Percentiles rank a stretch among this genome's conserved stretches.
Conservation (phyloP, 2,888 invertebrate species). For the Philonicus albiceps region DNA sequence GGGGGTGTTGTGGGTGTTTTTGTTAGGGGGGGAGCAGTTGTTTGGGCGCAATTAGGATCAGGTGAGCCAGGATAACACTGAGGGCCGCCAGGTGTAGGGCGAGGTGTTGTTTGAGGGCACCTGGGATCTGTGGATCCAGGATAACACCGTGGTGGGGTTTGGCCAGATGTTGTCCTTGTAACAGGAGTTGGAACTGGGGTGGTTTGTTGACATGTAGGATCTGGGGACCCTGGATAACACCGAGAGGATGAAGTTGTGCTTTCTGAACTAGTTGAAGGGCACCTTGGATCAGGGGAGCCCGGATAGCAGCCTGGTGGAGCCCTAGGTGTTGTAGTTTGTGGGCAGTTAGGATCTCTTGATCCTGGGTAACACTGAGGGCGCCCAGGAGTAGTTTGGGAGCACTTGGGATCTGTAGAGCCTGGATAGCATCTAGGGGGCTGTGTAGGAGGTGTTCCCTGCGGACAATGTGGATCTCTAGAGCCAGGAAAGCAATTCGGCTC, state of each 20-base stretch:
- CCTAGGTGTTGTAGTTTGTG: conserved; percentile 45
- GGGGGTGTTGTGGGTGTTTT: background rate
- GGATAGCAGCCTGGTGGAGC: conserved; percentile 48
- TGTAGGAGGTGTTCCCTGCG: conserved; percentile 48
- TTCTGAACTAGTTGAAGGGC: conserved; percentile 54
- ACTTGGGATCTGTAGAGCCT: conserved; percentile 54
- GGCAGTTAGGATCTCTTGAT: too few species aligned
- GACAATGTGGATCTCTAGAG: conserved; percentile 55
- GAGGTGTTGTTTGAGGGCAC: conserved; percentile 55
- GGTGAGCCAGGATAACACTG: background rate
- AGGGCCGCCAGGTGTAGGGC: background rate
- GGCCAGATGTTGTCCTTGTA: background rate
- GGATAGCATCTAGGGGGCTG: background rate
- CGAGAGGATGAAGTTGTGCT: conserved; percentile 43
- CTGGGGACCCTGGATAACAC: conserved; percentile 59
- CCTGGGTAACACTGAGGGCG: conserved; percentile 49
- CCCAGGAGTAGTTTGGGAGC: conserved; percentile 51
- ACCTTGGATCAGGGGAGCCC: background rate
- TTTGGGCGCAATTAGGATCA: conserved; percentile 56
- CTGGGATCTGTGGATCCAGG: conserved; percentile 64
- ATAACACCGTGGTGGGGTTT: conserved; percentile 55
- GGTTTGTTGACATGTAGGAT: conserved; percentile 57
- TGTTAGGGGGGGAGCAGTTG: conserved; percentile 49
- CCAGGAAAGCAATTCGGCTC: conserved; percentile 53
- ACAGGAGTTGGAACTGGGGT: conserved; percentile 37